phyloP scores from a whole-genome alignment of 2,797 vertebrate species.

The Florisuga fusca region DNA sequence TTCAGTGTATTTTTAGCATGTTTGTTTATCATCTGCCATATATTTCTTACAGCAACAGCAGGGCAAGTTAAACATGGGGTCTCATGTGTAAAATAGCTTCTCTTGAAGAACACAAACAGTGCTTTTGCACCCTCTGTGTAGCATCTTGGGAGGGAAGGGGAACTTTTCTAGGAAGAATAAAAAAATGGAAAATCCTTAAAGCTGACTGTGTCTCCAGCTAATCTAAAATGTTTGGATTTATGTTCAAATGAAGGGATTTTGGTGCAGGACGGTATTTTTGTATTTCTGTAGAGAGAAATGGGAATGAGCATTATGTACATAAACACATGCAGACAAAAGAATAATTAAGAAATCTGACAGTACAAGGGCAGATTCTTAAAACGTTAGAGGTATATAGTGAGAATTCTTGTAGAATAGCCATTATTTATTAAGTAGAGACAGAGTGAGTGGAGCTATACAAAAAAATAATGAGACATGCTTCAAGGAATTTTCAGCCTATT shows the following conservation, averaged over 20 bases:
- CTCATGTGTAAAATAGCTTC: neutral
- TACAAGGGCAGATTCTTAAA: constrained; percentile 7
- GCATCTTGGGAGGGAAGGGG: neutral
- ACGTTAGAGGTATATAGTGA: neutral
- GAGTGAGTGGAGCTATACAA: constrained; percentile 42
- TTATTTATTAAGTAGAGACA: constrained; percentile 62
- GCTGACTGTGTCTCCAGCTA: neutral
- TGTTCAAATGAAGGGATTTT: neutral
- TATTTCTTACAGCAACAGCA: constrained; percentile 24
- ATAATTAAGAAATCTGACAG: constrained; percentile 24
- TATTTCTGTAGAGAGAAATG: neutral
- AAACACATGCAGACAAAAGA: neutral
- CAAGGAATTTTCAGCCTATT: constrained; percentile 67
- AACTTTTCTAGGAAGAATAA: neutral
- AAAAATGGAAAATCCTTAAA: neutral
- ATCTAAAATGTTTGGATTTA: neutral
- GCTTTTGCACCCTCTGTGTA: neutral
- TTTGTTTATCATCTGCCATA: constrained; percentile 33
- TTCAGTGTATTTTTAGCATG: constrained; percentile 49
- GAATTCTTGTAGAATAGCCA: neutral
- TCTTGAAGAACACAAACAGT: neutral
- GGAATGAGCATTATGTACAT: neutral
- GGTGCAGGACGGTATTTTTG: neutral
- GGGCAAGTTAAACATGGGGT: neutral
- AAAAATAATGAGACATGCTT: constrained; percentile 71